A percentile compares a stretch with the other conserved stretches of the same genome.
phyloP scores from a whole-genome alignment of 2,113 vertebrate genomes.

The Onychostruthus taczanowskii region DNA sequence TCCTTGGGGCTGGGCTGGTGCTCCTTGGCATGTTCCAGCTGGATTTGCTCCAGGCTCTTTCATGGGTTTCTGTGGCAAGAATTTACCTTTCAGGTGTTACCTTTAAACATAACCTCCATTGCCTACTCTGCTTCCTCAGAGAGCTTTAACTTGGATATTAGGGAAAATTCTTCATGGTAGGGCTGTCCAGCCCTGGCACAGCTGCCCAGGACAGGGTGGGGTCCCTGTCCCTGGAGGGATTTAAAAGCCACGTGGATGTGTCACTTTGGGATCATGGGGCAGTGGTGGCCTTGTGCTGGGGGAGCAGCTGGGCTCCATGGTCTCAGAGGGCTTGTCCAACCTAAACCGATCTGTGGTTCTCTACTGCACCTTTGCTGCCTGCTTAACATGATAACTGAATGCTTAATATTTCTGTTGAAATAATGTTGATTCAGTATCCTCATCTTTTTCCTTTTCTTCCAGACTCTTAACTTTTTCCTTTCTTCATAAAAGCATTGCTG shows the following conservation, averaged over 20 bases:
- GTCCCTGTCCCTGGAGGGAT: background rate
- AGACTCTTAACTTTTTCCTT: background rate
- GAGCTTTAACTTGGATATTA: background rate
- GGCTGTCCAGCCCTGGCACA: background rate
- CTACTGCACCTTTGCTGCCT: background rate
- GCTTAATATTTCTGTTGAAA: background rate
- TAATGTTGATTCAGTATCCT: background rate
- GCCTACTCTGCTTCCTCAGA: background rate
- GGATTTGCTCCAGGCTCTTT: background rate
- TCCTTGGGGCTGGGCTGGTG: background rate
- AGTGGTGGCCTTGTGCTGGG: background rate
- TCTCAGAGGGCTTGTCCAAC: background rate
- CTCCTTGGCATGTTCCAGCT: background rate
- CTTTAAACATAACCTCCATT: background rate
- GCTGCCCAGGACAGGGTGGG: background rate
- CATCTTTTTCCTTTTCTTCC: background rate
- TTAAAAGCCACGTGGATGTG: fast-evolving
- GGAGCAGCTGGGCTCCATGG: fast-evolving
- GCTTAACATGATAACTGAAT: background rate
- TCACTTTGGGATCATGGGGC: background rate
- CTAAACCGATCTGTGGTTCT: background rate
- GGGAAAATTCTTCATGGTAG: background rate
- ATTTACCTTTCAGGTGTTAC: fast-evolving
- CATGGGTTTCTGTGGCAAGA: background rate
- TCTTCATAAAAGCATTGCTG: background rate